phyloP scores from a whole-genome alignment of 2,888 invertebrate species.

The Panopea generosa region DNA sequence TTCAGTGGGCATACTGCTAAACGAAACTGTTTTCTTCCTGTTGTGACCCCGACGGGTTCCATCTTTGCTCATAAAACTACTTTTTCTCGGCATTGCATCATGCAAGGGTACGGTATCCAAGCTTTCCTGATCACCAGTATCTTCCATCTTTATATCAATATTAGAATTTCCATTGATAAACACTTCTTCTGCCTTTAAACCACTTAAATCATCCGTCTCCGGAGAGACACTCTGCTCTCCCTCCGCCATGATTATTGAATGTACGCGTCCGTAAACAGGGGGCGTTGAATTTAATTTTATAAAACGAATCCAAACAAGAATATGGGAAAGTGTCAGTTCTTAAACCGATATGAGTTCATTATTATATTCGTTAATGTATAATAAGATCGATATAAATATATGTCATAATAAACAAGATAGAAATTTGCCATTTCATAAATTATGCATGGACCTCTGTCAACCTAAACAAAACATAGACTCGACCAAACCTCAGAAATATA shows the following conservation, averaged over 20 bases:
- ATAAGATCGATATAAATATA: too few relatives aligned
- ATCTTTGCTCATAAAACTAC: slow-evolving; percentile 81
- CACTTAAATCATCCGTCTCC: slow-evolving; percentile 62
- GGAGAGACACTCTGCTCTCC: slow-evolving; percentile 68
- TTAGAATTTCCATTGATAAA: slow-evolving; percentile 78
- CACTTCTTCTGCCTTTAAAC: slow-evolving; percentile 71
- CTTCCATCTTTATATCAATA: slow-evolving; percentile 64
- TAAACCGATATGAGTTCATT: too few relatives aligned
- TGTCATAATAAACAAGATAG: too few relatives aligned
- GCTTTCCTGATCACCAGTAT: slow-evolving; percentile 62
- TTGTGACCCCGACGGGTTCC: slow-evolving; percentile 63
- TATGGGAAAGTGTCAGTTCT: too few relatives aligned
- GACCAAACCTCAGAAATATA: neutral
- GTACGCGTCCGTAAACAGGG: slow-evolving; percentile 50
- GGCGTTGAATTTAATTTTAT: neutral
- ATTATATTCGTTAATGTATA: too few relatives aligned
- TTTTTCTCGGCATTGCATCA: slow-evolving; percentile 79
- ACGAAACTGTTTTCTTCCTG: slow-evolving; percentile 86
- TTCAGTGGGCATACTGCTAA: slow-evolving; percentile 85
- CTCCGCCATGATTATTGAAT: slow-evolving; percentile 76
- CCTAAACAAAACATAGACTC: slow-evolving; percentile 25
- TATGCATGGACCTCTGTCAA: too few relatives aligned
- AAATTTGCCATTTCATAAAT: too few relatives aligned
- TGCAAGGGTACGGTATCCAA: slow-evolving; percentile 68
- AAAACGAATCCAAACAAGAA: too few relatives aligned